These are phyloP conservation scores for Holacanthus passer DNA, from an alignment of 2,113 vertebrate species.

Conservation along the genomic window DNA sequence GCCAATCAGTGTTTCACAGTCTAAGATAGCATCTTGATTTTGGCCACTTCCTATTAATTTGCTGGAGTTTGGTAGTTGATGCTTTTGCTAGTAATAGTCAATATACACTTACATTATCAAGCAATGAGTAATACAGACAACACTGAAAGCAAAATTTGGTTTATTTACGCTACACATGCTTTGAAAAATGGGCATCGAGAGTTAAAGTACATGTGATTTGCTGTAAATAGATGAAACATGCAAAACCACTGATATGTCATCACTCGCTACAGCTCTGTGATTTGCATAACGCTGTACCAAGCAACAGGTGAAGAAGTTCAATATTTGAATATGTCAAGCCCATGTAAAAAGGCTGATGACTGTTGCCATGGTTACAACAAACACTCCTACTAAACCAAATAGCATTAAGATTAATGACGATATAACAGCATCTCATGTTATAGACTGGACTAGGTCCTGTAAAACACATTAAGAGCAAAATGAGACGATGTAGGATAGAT, in stretches of 20 bases:
- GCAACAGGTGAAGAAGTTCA: conserved; percentile 30
- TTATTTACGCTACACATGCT: too few species aligned
- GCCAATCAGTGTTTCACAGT: too few species aligned
- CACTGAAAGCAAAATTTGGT: background rate
- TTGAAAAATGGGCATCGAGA: background rate
- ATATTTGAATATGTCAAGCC: conserved; percentile 47
- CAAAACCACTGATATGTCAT: conserved; percentile 5
- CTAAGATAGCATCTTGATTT: too few species aligned
- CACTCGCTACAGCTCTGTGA: background rate
- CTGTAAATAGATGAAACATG: conserved; percentile 25
- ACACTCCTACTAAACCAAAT: conserved; percentile 18
- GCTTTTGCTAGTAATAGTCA: background rate
- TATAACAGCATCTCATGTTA: background rate
- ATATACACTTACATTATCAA: background rate
- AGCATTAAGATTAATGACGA: background rate
- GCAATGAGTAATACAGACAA: background rate
- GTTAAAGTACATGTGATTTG: background rate
- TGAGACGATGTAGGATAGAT: background rate
- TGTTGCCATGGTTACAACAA: conserved; percentile 35
- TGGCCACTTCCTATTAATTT: too few species aligned
- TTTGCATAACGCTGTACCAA: conserved; percentile 27
- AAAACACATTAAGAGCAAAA: background rate
- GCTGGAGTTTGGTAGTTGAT: too few species aligned
- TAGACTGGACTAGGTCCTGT: background rate
- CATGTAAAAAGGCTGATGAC: conserved; percentile 3